phyloP scores from a whole-genome alignment of 92 coral and sea anemone genomes.

The Paramuricea clavata region DNA sequence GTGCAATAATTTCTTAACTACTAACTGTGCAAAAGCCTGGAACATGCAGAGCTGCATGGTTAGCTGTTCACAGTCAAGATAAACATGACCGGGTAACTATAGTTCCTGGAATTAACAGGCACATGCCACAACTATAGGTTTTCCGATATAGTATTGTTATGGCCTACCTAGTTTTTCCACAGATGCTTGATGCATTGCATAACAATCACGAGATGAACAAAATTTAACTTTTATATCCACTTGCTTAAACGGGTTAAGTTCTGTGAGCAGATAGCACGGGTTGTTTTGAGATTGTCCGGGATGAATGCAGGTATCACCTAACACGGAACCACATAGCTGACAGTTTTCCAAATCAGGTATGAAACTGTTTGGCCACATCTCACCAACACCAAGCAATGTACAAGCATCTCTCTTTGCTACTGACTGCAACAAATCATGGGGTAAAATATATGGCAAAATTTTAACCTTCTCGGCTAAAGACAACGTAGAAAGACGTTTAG shows the following conservation, averaged over 20 bases:
- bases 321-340: slow-evolving; percentile 27
- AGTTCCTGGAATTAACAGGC: no score
- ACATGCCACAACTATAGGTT: neutral
- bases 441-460: no score
- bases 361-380: slow-evolving; percentile 33
- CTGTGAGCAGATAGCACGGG: neutral
- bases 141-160: neutral
- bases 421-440: no score
- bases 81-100: neutral
- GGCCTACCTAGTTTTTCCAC: slow-evolving; percentile 13
- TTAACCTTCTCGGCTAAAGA: no score
- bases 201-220: neutral
- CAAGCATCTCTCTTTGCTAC: slow-evolving; percentile 48
- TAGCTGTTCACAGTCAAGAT: no score
- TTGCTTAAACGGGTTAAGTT: neutral
- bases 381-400: slow-evolving; percentile 10
- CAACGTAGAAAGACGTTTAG: no score
- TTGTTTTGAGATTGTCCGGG: slow-evolving; percentile 7
- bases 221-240: neutral
- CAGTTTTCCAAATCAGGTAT: slow-evolving; percentile 1
- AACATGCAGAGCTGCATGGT: no score
- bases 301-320: slow-evolving; percentile 8
- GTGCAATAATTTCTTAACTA: no score
- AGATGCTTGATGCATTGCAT: slow-evolving; percentile 22
- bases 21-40: no score